A percentile compares a stretch with the other conserved stretches of the same genome.
phyloP scores from a whole-genome alignment of 2,888 invertebrate genomes.

The Macaria notata region DNA sequence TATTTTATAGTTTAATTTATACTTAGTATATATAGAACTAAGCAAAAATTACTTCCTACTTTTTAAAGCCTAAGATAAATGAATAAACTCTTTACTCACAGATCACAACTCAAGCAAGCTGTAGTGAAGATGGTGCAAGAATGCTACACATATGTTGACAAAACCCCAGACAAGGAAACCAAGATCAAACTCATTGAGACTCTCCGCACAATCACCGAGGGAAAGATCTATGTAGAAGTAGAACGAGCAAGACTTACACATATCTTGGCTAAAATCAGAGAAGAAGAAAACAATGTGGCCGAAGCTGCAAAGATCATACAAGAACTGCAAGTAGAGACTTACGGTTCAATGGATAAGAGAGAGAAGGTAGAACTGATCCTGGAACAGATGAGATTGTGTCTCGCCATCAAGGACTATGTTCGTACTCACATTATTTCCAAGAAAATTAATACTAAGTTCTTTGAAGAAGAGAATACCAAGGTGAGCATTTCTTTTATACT shows the following conservation, averaged over 20 bases:
- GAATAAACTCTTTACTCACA: too few species aligned
- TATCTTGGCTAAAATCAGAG: conserved; percentile 91
- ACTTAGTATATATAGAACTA: too few species aligned
- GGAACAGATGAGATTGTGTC: conserved; percentile 98
- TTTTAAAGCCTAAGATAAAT: too few species aligned
- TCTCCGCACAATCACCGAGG: conserved; percentile 96
- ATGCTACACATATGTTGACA: conserved; percentile 95
- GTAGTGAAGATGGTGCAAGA: conserved; percentile 99
- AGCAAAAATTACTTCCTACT: too few species aligned
- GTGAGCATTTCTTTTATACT: conserved; percentile 49
- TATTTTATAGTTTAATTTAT: too few species aligned
- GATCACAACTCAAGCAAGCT: conserved; percentile 97
- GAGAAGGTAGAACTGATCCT: conserved; percentile 98
- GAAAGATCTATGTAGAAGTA: conserved; percentile 99
- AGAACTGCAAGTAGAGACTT: conserved; percentile 97
- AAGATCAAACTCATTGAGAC: conserved; percentile 98
- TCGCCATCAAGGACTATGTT: conserved; percentile 97
- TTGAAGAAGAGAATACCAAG: conserved; percentile 91
- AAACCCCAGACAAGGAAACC: conserved; percentile 94
- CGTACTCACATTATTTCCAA: conserved; percentile 99
- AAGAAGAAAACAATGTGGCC: conserved; percentile 90
- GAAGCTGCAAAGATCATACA: conserved; percentile 97
- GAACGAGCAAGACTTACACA: conserved; percentile 98
- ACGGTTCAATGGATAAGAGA: conserved; percentile 98
- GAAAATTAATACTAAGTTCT: conserved; percentile 98